phyloP scores from a whole-genome alignment of 37 sponge, comb jelly and placozoan genomes.

The Beroe forskalii region DNA sequence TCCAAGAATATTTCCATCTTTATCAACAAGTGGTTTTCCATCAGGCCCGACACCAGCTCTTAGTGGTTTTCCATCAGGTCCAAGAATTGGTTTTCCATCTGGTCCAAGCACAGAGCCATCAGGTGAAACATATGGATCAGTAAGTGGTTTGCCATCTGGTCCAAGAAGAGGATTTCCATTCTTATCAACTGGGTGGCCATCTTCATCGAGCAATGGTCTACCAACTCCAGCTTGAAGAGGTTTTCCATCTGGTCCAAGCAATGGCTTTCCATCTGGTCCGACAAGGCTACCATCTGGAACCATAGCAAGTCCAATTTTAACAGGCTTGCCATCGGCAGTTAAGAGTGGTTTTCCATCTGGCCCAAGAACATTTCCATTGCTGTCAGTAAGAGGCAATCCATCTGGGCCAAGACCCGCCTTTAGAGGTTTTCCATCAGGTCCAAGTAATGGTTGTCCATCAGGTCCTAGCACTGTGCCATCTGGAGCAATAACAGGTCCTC shows the following conservation, averaged over 20 bases:
- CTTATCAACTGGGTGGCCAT: neutral
- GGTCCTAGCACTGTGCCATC: constrained; percentile 31
- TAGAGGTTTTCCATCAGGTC: constrained; percentile 50
- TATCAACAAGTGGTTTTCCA: constrained; percentile 11
- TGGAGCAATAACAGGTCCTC: neutral
- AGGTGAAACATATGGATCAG: neutral
- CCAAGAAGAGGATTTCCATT: constrained; percentile 61
- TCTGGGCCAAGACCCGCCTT: constrained; percentile 49
- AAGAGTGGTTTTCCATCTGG: constrained; percentile 52
- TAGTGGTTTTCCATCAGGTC: constrained; percentile 62
- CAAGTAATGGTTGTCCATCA: constrained; percentile 37
- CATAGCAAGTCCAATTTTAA: neutral
- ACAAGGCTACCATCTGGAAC: constrained; percentile 21
- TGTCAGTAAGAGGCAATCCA: constrained; percentile 46
- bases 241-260: constrained; percentile 61
- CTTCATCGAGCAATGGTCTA: constrained; percentile 10
- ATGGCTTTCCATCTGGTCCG: constrained; percentile 59
- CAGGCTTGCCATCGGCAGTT: neutral
- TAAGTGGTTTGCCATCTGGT: constrained; percentile 53
- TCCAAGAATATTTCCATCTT: constrained; percentile 40
- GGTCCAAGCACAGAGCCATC: constrained; percentile 50
- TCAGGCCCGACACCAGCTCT: constrained; percentile 17
- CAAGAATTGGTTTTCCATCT: constrained; percentile 50
- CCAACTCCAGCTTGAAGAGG: constrained; percentile 33
- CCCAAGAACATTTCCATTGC: constrained; percentile 14